phyloP scores from a whole-genome alignment of 2,888 invertebrate genomes.

The Sabatieria punctata region DNA sequence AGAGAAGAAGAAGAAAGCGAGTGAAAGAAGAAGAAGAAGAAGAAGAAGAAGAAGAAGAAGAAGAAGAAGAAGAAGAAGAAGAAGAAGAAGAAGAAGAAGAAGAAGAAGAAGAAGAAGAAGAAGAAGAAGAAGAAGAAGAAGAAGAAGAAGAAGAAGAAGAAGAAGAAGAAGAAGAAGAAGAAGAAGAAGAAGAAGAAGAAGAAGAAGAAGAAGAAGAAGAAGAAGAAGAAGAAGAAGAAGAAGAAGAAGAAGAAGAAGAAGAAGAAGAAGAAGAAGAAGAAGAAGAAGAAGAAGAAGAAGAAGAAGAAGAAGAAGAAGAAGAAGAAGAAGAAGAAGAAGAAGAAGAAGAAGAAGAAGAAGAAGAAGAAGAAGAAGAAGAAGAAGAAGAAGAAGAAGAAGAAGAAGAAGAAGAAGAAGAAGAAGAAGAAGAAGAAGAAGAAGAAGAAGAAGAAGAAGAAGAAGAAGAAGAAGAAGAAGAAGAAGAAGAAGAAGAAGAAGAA shows the following conservation, averaged over 20 bases:
- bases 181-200: neutral
- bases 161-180: neutral
- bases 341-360: neutral
- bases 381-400: neutral
- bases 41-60: neutral
- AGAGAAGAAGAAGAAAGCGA: too few species aligned
- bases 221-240: neutral
- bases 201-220: neutral
- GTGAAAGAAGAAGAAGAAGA: neutral
- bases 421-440: neutral
- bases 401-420: neutral
- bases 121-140: neutral
- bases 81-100: neutral
- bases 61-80: neutral
- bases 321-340: neutral
- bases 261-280: neutral
- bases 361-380: neutral
- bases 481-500: neutral
- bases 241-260: neutral
- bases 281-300: neutral
- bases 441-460: neutral
- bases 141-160: neutral
- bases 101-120: neutral
- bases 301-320: neutral
- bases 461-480: neutral